A percentile compares a stretch with the other conserved stretches of the same genome.
These are phyloP conservation scores for Strix occidentalis DNA, from an alignment of 2,797 vertebrate genomes.

Conservation along the genomic window DNA sequence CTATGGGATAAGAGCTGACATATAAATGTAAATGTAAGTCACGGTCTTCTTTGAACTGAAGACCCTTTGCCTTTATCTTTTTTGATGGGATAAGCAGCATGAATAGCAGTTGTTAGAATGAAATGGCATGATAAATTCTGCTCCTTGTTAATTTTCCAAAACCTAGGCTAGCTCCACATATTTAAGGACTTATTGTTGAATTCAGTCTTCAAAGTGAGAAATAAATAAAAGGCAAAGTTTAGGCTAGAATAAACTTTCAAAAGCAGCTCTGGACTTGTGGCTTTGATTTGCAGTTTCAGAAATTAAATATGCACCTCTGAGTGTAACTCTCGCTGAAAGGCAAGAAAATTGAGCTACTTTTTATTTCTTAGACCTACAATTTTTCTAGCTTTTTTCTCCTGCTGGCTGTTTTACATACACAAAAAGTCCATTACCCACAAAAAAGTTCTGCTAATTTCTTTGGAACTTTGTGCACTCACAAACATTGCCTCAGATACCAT, in stretches of 20 bases:
- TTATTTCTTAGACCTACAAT: neutral
- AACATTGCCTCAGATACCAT: neutral
- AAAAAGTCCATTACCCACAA: neutral
- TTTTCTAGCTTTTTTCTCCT: neutral
- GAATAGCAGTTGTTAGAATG: neutral
- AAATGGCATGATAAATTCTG: neutral
- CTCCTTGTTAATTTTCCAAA: constrained; percentile 4
- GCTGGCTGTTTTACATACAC: neutral
- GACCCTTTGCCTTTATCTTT: neutral
- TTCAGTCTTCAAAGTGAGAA: neutral
- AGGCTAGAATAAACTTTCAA: neutral
- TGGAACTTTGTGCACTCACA: neutral
- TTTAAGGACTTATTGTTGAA: neutral
- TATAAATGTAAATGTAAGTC: constrained; percentile 9
- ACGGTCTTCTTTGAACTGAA: neutral
- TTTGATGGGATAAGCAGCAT: neutral
- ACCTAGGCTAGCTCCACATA: neutral
- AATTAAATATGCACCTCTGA: neutral
- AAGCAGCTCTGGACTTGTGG: neutral
- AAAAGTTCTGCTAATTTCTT: neutral
- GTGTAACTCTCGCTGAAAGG: neutral
- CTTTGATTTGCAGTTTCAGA: constrained; percentile 14
- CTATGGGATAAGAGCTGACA: neutral
- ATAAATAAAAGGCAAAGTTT: neutral
- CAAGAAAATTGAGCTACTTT: neutral